phyloP scores from a whole-genome alignment of 2,888 invertebrate genomes.

The Nemotelus pantherinus region DNA sequence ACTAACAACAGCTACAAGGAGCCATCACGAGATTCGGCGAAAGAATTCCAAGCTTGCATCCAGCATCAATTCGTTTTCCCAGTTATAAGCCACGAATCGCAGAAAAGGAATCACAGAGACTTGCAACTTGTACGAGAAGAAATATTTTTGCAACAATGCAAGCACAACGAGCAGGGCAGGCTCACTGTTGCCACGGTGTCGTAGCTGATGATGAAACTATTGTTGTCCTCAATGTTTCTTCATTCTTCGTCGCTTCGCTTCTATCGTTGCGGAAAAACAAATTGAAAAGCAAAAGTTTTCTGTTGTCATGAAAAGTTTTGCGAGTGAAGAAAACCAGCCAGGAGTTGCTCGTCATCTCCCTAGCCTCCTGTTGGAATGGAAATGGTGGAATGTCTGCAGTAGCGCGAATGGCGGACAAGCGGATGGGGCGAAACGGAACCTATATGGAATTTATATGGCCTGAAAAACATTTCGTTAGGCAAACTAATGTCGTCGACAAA shows the following conservation, averaged over 20 bases:
- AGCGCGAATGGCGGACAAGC: background rate
- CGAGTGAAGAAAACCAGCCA: slow-evolving; percentile 1
- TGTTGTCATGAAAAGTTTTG: slow-evolving; percentile 13
- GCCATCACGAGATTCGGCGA: background rate
- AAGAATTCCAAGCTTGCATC: background rate
- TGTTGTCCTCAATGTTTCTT: background rate
- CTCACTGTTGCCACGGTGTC: background rate
- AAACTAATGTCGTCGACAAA: too few relatives aligned
- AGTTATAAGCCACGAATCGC: too few relatives aligned
- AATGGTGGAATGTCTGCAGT: background rate
- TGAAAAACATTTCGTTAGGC: too few relatives aligned
- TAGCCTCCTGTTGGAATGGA: background rate
- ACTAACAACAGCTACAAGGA: background rate
- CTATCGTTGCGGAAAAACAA: background rate
- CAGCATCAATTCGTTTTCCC: background rate
- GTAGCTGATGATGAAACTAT: background rate
- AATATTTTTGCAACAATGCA: too few relatives aligned
- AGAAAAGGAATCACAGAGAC: too few relatives aligned
- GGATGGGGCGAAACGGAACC: background rate
- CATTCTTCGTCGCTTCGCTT: too few relatives aligned
- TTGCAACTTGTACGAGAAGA: too few relatives aligned
- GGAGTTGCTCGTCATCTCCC: background rate
- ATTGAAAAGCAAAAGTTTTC: slow-evolving; percentile 6
- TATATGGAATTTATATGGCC: background rate
- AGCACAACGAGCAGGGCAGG: too few relatives aligned